Evolutionary conservation across 2,888 invertebrate genomes (phyloP), one percentile per base, ranked within the genome.

Genomic region (Caenorhabditis drosophilae): DNA sequence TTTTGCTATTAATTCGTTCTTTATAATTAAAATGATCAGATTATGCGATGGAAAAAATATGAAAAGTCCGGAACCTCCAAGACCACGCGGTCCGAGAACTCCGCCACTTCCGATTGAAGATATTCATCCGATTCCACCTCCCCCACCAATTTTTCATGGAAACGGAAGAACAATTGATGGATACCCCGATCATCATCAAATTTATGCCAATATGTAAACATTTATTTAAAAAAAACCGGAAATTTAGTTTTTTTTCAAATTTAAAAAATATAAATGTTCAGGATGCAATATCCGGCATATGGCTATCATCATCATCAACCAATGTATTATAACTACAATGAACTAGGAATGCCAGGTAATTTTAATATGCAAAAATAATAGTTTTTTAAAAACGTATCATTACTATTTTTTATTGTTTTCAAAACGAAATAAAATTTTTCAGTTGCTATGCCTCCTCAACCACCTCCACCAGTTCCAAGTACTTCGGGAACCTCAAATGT

Each of bases 61-160:
- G n/a, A n/a, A n/a, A 42, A 42, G 23, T 7, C 2, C n/a, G n/a
- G 45, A 45, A 4, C 26, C 15, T 16, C 23, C 7, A 40, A 50
- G 40, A 11, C 52, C 42, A 16, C 45, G 34, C 45, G 58, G 58
- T 2, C 58, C 58, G 1, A 38, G 34, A 38, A 58, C 58, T 4
- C 58, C 58, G 2, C 58, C 58, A 15, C 9, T 52, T 11, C 58
- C 58, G 11, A 22, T 40, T 6, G 52, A 58, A 23, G 20, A 18
- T n/a, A 36, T 18, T 9, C 2, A 18, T 12, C 40, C 40, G 20
- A 23, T 42, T 7, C 42, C 42, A 22, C 42, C 42, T 15, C 42
- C 42, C 2, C 42, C 42, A 4, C 42, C 4, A 36, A 12, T 31
- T 31, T 31, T 31, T 31, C 7, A 31, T 31, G 31, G 31, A 12